These are phyloP conservation scores for Fundulus diaphanus DNA, from an alignment of 2,797 vertebrate species.

Conservation along the genomic window DNA sequence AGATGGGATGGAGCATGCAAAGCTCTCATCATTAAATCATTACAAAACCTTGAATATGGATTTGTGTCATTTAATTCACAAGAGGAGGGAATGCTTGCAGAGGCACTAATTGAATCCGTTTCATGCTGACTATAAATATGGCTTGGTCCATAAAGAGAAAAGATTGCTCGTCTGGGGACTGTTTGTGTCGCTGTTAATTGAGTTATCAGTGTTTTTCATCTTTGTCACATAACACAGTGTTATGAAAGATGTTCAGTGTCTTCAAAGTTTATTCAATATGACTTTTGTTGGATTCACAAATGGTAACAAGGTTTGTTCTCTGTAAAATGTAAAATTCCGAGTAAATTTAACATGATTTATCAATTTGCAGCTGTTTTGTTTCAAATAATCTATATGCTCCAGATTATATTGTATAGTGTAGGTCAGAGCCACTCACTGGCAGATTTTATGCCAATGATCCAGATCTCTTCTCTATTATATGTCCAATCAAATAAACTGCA, in stretches of 20 bases:
- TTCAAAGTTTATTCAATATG: neutral
- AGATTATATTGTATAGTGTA: no score
- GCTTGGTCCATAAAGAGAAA: slow-evolving; percentile 38
- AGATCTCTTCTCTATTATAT: neutral
- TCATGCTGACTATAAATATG: slow-evolving; percentile 62
- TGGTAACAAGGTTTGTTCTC: neutral
- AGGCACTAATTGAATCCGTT: slow-evolving; percentile 59
- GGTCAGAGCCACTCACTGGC: neutral
- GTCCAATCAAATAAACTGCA: no score
- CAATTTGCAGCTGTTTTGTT: no score
- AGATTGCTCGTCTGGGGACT: slow-evolving; percentile 14
- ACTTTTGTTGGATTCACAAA: neutral
- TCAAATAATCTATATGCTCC: no score
- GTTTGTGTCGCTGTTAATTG: slow-evolving; percentile 26
- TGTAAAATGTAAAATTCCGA: neutral
- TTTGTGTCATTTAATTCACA: slow-evolving; percentile 71
- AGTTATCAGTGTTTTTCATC: slow-evolving; percentile 32
- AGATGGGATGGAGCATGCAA: slow-evolving; percentile 32
- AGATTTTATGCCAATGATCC: neutral
- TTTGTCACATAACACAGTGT: slow-evolving; percentile 1
- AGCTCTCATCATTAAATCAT: slow-evolving; percentile 72
- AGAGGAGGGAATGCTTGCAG: slow-evolving; percentile 52
- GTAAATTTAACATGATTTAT: neutral
- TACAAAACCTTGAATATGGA: slow-evolving; percentile 71
- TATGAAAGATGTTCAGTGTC: neutral